Base-by-base conservation (phyloP, 2,888 invertebrate genomes). In the Ptychoptera albimana region DNA sequence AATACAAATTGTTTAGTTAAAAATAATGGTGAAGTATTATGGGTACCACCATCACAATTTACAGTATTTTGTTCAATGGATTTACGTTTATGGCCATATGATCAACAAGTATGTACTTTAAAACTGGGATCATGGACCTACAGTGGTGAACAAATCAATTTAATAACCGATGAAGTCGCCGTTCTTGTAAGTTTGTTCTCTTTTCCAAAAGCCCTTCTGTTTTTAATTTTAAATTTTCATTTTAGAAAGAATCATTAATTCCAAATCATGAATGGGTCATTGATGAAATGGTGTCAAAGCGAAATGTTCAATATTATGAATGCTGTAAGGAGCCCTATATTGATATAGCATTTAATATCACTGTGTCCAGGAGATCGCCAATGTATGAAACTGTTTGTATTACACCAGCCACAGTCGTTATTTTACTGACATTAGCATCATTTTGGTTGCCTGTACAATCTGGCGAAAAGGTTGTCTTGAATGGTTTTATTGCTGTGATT, bases 91-190 rank as follows among this genome's bases (percentile, higher is more conserved):
- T 88, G 87, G 87, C 88, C 88, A 0, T 73, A 69, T 39, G 88
- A 88, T 60, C 64, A 64, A 7, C 87, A 88, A 58, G 61, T 57
- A 0, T 82, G 82, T 53, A 55, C 59, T 37, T 63, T 87, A 47
- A 73, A 72, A 54, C 73, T 88, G 48, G 84, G 82, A 1, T 84
- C 86, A 0, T 79, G 85, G 75, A 74, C 77, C 1, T 74, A 78
- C 55, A 68, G 69, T 44, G 71, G 72, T 1, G 71, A 76, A 16
- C 72, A 78, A 52, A 64, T 81, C 8, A 69, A 74, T 49, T 51
- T 74, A 11, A 55, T 52, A 43, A 49, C 44, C 35, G 52, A 50
- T n/a, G 46, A 52, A 15, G 48, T 32, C 9, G 32, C 2, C 2
- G 32, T 32, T 9, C n/a, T 9, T 32, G n/a, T 32, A 32, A 32